Evolutionary conservation across 2,888 invertebrate species (phyloP).

Genomic region (Himalopsyche japonica): DNA sequence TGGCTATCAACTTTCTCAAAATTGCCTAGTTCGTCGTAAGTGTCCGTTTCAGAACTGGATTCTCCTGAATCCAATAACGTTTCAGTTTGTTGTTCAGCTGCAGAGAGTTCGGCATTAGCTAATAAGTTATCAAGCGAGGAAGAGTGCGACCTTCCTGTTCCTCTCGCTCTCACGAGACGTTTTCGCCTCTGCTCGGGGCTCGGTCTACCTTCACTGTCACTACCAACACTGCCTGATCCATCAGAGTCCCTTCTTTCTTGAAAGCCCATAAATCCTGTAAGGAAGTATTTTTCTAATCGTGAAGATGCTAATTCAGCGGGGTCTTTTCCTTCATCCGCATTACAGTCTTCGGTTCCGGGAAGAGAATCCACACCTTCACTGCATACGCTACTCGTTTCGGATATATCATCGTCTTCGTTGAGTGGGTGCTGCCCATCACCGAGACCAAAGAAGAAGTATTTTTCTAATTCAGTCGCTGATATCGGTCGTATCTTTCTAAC

Average conservation of each 20-base stretch:
- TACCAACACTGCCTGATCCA: slow-evolving; percentile 85
- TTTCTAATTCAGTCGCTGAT: slow-evolving; percentile 84
- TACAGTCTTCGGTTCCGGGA: slow-evolving; percentile 62
- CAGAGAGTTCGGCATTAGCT: slow-evolving; percentile 61
- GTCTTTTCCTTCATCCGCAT: slow-evolving; percentile 59
- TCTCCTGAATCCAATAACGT: slow-evolving; percentile 63
- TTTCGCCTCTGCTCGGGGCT: slow-evolving; percentile 86
- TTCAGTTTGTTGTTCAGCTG: slow-evolving; percentile 49
- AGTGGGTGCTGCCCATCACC: slow-evolving; percentile 69
- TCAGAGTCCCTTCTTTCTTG: slow-evolving; percentile 77
- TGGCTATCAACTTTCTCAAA: slow-evolving; percentile 75
- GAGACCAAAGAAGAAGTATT: slow-evolving; percentile 86
- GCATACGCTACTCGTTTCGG: slow-evolving; percentile 84
- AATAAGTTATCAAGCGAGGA: slow-evolving; percentile 79
- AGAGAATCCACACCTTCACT: slow-evolving; percentile 81
- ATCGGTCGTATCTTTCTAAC: slow-evolving; percentile 67
- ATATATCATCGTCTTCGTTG: slow-evolving; percentile 66
- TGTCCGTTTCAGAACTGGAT: slow-evolving; percentile 74
- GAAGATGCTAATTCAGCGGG: slow-evolving; percentile 80
- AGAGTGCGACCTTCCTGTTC: slow-evolving; percentile 81
- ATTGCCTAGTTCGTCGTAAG: slow-evolving; percentile 66
- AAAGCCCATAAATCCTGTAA: slow-evolving; percentile 83
- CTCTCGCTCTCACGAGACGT: slow-evolving; percentile 77
- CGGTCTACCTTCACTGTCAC: slow-evolving; percentile 86
- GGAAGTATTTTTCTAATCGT: slow-evolving; percentile 85